Evolutionary conservation across 2,113 vertebrate species (phyloP).

Genomic region (Trochalopteron elliotii): DNA sequence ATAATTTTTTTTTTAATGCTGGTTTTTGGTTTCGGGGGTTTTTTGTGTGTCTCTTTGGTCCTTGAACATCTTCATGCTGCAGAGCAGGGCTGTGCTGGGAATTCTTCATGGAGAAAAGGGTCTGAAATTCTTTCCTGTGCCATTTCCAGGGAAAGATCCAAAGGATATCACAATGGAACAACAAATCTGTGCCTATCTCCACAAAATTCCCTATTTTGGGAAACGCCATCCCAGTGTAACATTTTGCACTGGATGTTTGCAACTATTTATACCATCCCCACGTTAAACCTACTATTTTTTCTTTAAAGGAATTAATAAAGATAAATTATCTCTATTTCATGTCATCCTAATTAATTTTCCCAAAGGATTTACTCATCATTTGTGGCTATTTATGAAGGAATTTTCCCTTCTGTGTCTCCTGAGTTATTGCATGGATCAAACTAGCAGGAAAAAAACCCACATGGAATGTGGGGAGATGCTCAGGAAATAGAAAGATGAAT

Average conservation of each 20-base stretch:
- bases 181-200: neutral
- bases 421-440: neutral
- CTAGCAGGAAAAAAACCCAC: fast-evolving
- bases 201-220: neutral
- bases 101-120: fast-evolving
- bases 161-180: neutral
- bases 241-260: neutral
- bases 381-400: neutral
- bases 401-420: neutral
- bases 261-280: neutral
- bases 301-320: neutral
- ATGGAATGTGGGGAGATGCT: neutral
- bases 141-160: neutral
- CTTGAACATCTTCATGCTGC: neutral
- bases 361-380: neutral
- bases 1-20: neutral
- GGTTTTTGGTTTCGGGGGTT: neutral
- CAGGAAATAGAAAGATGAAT: neutral
- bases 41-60: neutral
- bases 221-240: fast-evolving
- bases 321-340: neutral
- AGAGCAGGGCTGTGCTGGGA: neutral
- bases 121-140: neutral
- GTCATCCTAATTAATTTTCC: neutral
- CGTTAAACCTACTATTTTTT: neutral